Conservation (phyloP, 2,113 vertebrate species). For the Nannospalax galili region DNA sequence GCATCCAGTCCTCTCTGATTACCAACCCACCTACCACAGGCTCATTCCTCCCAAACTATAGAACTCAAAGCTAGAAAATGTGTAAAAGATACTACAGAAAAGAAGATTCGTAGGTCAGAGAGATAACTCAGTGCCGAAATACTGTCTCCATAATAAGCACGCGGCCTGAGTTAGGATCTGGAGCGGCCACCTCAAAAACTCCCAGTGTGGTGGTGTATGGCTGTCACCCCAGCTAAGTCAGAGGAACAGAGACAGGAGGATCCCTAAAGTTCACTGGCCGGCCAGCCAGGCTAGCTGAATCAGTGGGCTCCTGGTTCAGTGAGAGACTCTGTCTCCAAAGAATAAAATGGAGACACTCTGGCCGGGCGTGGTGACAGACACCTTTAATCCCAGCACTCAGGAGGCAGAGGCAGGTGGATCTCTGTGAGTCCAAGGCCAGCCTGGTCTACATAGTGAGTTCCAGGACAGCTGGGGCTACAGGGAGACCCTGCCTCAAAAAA, state of each 20-base stretch:
- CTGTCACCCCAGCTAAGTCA: not conserved
- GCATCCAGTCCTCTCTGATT: not conserved
- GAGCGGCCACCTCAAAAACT: no score
- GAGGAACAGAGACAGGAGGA: not conserved
- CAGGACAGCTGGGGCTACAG: no score
- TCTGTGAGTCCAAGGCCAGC: no score
- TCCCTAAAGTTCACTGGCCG: not conserved
- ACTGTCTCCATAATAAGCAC: not conserved
- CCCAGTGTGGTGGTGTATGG: not conserved
- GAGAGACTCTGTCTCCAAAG: not conserved
- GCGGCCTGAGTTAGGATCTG: not conserved
- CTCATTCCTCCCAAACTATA: not conserved
- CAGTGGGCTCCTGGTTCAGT: not conserved
- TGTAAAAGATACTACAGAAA: not conserved
- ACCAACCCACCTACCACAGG: not conserved
- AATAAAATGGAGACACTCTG: no score
- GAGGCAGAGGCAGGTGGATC: no score
- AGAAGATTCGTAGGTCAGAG: not conserved
- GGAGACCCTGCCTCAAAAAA: no score
- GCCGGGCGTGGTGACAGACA: no score
- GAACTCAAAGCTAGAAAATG: not conserved
- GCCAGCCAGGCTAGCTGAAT: not conserved
- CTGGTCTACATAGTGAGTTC: no score
- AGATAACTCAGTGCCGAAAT: not conserved
- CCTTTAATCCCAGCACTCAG: no score